Evolutionary conservation across 2,888 invertebrate species (phyloP).

Genomic region (Eugnorisma glareosa): DNA sequence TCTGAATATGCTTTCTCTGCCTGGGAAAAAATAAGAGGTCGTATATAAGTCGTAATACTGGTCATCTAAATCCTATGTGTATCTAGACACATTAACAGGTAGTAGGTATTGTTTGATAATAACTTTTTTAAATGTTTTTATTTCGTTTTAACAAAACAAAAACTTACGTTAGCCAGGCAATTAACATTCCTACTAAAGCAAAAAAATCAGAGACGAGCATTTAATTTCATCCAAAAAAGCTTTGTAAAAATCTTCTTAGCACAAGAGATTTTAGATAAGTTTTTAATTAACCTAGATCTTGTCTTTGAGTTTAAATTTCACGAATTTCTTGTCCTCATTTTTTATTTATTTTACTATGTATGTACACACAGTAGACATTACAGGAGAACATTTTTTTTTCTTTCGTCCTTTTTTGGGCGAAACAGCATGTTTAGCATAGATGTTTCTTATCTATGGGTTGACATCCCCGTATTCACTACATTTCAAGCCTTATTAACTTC

Average conservation of each 20-base stretch:
- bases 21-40: slow-evolving; percentile 67
- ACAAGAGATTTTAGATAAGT: slow-evolving; percentile 35
- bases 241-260: neutral
- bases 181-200: slow-evolving; percentile 1
- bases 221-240: neutral
- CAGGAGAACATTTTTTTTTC: neutral
- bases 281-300: slow-evolving; percentile 49
- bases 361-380: too few relatives aligned
- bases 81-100: neutral
- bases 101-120: neutral
- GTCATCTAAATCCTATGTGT: neutral
- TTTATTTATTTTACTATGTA: too few relatives aligned
- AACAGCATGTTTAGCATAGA: neutral
- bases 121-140: neutral
- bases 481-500: neutral
- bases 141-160: neutral
- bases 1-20: slow-evolving; percentile 72
- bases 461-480: neutral
- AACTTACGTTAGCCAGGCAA: neutral
- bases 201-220: slow-evolving; percentile 2
- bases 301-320: slow-evolving; percentile 4
- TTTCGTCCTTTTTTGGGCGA: neutral
- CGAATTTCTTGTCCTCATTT: neutral
- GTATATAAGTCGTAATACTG: neutral
- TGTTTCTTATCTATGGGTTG: neutral